Evolutionary conservation across 2,113 vertebrate genomes (phyloP), one percentile per base, ranked within the genome.

Genomic region (Gymnarchus niloticus): DNA sequence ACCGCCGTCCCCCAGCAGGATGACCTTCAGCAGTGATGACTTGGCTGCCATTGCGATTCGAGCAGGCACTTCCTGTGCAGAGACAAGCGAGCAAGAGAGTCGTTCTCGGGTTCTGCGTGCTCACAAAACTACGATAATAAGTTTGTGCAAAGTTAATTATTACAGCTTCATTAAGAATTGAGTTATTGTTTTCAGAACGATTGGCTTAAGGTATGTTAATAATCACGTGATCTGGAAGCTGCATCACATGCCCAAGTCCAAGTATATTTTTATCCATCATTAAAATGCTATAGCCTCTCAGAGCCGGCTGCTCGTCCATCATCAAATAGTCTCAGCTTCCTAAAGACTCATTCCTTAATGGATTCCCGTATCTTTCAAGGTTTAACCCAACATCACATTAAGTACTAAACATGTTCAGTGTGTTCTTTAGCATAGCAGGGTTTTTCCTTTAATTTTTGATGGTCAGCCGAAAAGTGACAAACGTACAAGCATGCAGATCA

Each of bases 1-100:
- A 76, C 98, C 98, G 21, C 98, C 97, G 80, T 99, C 98, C 17
- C 98, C 98, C 2, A 99, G 92, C 6, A 99, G 94, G 91, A 99
- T 98, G 44, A 99, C 96, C 95, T 99, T 99, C 83, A 99, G 93
- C 23, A 99, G 94, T 0, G 96, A 93, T 0, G 97, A 97, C 92
- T 97, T 99, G 90, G 95, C 88, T 90, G 93, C 95, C 96, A 92
- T 97, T 91, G 86, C 91, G 89, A 88, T 0, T 77, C 51, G 89
- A 85, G 10, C 65, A 61, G 87, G 93, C 41, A 61, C 73, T 95
- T 92, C 56, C n/a, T 90, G 93, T 90, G 90, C 51, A 54, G 88
- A 73, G 86, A 41, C 84, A 87, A 10, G 52, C 6, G 12, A 1
- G 5, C n/a, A 7, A 59, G 25, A 0, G 41, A 49, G n/a, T 44